These are phyloP conservation scores for Parnassius mnemosyne DNA, from an alignment of 2,888 invertebrate genomes.

Conservation along the genomic window DNA sequence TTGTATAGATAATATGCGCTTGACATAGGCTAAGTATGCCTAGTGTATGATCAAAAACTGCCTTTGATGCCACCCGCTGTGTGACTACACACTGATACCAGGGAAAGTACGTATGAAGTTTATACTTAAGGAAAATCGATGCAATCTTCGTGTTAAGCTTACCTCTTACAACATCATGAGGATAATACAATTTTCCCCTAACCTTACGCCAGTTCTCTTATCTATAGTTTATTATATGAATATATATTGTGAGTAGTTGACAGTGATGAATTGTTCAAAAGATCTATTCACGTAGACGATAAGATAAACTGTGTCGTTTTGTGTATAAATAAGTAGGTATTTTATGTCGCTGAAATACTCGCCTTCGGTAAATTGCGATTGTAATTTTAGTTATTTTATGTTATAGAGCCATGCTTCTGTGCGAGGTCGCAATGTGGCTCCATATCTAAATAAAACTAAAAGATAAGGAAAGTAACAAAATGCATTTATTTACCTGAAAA, in stretches of 20 bases:
- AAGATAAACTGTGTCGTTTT: slow-evolving; percentile 19
- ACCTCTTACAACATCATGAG: slow-evolving; percentile 18
- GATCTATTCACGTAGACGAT: slow-evolving; percentile 9
- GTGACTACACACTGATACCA: no score
- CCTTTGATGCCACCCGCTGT: no score
- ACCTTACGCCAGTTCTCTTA: slow-evolving; percentile 22
- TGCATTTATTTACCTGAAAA: no score
- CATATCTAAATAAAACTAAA: no score
- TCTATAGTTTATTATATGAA: slow-evolving; percentile 20
- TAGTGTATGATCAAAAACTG: no score
- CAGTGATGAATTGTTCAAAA: slow-evolving; percentile 20
- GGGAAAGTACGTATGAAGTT: neutral
- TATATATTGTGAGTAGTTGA: slow-evolving; percentile 11
- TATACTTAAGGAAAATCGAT: slow-evolving; percentile 14
- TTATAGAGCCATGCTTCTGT: no score
- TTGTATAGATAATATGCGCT: no score
- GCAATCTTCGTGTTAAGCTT: neutral
- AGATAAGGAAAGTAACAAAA: no score
- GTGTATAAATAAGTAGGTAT: slow-evolving; percentile 20
- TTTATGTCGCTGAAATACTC: slow-evolving; percentile 12
- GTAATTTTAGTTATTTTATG: neutral
- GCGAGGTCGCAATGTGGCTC: no score
- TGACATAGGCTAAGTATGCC: no score
- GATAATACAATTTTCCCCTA: slow-evolving; percentile 24
- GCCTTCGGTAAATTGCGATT: neutral